Conservation (phyloP, 1,140 invertebrate genomes). For the Aphelinus certus region DNA sequence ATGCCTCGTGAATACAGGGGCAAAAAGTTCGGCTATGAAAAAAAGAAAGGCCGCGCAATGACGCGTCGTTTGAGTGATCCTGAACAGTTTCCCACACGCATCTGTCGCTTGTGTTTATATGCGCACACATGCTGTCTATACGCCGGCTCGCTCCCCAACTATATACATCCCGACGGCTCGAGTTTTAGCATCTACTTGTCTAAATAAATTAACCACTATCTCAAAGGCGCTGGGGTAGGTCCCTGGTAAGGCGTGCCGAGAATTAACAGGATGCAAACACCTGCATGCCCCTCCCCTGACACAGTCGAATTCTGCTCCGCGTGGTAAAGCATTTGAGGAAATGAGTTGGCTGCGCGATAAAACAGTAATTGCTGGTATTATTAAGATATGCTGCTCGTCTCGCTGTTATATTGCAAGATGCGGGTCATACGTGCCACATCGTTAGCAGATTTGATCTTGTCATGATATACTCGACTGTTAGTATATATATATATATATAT, state of each 20-base stretch:
- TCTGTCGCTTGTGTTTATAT: constrained; percentile 2
- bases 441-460: too few relatives aligned
- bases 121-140: not conserved
- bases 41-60: not conserved
- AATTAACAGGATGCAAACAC: too few relatives aligned
- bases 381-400: too few relatives aligned
- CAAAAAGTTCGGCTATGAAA: not conserved
- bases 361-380: not conserved
- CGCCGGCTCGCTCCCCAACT: too few relatives aligned
- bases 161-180: too few relatives aligned
- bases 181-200: constrained; percentile 12
- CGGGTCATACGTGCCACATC: too few relatives aligned
- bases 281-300: too few relatives aligned
- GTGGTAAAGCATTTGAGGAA: not conserved
- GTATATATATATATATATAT: too few relatives aligned
- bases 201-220: constrained; percentile 17
- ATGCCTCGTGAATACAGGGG: constrained; percentile 1
- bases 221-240: not conserved
- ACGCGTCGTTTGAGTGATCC: constrained; percentile 6
- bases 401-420: too few relatives aligned
- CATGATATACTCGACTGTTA: too few relatives aligned
- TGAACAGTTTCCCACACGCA: constrained; percentile 18
- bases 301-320: too few relatives aligned
- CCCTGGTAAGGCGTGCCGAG: not conserved
- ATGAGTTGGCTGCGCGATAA: not conserved